These are phyloP conservation scores for Platygyra sinensis DNA, from an alignment of 64 coral and sea anemone species.

Conservation along the genomic window DNA sequence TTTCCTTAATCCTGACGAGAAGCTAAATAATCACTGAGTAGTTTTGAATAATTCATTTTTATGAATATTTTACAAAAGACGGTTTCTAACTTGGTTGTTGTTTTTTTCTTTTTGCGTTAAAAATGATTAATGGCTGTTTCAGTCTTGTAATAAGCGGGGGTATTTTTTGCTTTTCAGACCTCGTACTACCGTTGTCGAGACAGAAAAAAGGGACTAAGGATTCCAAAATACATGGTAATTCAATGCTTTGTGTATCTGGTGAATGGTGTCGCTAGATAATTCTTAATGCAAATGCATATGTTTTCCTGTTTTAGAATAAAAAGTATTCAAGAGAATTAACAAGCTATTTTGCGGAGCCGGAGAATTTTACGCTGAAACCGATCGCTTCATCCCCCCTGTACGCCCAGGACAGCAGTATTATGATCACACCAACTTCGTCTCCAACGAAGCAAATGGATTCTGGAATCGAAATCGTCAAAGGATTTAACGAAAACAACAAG, in stretches of 20 bases:
- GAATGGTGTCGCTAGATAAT: constrained; percentile 19
- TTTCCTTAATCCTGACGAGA: constrained; percentile 12
- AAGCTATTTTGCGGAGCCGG: constrained; percentile 79
- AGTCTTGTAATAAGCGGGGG: background rate
- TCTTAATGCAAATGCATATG: constrained; percentile 29
- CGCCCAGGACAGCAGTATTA: constrained; percentile 64
- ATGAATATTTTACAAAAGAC: constrained; percentile 74
- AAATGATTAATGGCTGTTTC: constrained; percentile 23
- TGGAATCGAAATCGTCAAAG: constrained; percentile 14
- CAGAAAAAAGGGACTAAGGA: constrained; percentile 75
- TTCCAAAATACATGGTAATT: constrained; percentile 94
- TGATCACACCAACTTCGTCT: constrained; percentile 90
- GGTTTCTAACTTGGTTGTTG: constrained; percentile 22
- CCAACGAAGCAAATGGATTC: constrained; percentile 87
- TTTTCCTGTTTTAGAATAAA: constrained; percentile 85
- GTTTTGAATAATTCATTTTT: constrained; percentile 74
- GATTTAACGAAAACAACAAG: background rate
- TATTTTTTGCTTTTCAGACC: constrained; percentile 69
- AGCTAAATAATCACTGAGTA: constrained; percentile 59
- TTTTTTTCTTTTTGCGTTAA: background rate
- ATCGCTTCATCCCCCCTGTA: constrained; percentile 72
- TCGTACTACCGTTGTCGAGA: constrained; percentile 87
- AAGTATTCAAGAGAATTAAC: constrained; percentile 54
- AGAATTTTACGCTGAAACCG: constrained; percentile 91
- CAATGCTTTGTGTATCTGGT: background rate